Percentiles rank a stretch among this genome's conserved stretches.
phyloP scores from a whole-genome alignment of 2,113 vertebrate genomes.

The Rhizomys pruinosus region DNA sequence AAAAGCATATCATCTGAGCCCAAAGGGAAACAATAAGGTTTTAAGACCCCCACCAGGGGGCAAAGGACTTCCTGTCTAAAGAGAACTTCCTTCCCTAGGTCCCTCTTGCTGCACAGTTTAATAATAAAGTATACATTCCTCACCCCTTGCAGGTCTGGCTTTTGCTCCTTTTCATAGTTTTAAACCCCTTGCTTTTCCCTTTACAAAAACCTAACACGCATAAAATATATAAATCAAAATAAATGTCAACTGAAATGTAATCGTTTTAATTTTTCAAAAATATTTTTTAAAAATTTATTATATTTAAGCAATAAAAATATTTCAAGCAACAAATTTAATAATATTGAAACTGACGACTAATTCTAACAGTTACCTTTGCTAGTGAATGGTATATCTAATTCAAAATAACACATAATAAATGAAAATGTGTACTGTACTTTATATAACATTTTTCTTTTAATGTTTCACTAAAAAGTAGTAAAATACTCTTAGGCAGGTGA shows the following conservation, averaged over 20 bases:
- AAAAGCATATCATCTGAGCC: too few species aligned
- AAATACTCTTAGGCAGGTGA: background rate
- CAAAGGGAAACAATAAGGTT: too few species aligned
- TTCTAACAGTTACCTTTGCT: background rate
- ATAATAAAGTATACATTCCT: too few species aligned
- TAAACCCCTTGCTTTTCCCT: too few species aligned
- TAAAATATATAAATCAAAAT: background rate
- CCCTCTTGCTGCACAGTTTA: too few species aligned
- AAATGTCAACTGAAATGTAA: background rate
- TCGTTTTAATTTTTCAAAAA: background rate
- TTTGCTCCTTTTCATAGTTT: too few species aligned
- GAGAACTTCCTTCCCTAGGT: too few species aligned
- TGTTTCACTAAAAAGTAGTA: background rate
- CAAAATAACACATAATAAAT: slow-evolving; percentile 5
- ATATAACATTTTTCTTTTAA: slow-evolving; percentile 2
- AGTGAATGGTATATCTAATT: background rate
- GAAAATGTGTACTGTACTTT: slow-evolving; percentile 6
- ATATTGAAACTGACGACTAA: background rate
- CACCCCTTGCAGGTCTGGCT: too few species aligned
- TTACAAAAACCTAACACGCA: too few species aligned
- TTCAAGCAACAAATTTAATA: background rate
- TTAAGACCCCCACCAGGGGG: too few species aligned
- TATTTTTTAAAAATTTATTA: slow-evolving; percentile 23
- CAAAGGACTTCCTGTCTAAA: too few species aligned
- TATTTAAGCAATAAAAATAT: background rate